phyloP scores from a whole-genome alignment of 2,888 invertebrate genomes.

The Eupeodes latifasciatus region DNA sequence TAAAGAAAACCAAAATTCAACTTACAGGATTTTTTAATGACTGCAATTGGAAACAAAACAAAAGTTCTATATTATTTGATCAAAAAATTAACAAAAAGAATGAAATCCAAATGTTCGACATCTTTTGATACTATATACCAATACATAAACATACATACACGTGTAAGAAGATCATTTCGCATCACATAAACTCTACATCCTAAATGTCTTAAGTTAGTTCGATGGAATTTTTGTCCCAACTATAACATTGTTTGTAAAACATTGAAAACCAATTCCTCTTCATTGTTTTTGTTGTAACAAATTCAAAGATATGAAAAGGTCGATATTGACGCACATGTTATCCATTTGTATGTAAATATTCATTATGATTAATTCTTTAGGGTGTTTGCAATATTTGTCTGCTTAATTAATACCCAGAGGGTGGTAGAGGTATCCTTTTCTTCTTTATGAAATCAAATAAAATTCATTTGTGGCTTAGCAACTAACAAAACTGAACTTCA shows the following conservation, averaged over 20 bases:
- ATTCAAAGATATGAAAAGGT: constrained; percentile 10
- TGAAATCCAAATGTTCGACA: no score
- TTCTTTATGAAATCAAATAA: not conserved
- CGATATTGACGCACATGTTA: constrained; percentile 16
- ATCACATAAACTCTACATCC: not conserved
- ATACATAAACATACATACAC: not conserved
- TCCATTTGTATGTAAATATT: not conserved
- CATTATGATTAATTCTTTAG: not conserved
- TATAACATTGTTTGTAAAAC: not conserved
- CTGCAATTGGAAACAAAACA: no score
- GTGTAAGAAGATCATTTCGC: not conserved
- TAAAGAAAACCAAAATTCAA: not conserved
- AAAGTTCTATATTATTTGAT: no score
- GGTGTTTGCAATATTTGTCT: constrained; percentile 7
- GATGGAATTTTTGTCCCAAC: constrained; percentile 3
- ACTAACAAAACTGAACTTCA: not conserved
- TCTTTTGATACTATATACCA: no score
- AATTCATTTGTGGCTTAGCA: not conserved
- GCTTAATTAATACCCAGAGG: constrained; percentile 20
- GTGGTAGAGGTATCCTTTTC: not conserved
- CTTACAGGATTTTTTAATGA: no score
- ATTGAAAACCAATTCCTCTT: not conserved
- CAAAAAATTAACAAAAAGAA: no score
- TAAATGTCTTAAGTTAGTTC: not conserved
- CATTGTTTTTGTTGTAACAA: not conserved